A percentile compares a stretch with the other conserved stretches of the same genome.
These are phyloP conservation scores for Coenonympha glycerion DNA, from an alignment of 2,888 invertebrate species.

Conservation along the genomic window DNA sequence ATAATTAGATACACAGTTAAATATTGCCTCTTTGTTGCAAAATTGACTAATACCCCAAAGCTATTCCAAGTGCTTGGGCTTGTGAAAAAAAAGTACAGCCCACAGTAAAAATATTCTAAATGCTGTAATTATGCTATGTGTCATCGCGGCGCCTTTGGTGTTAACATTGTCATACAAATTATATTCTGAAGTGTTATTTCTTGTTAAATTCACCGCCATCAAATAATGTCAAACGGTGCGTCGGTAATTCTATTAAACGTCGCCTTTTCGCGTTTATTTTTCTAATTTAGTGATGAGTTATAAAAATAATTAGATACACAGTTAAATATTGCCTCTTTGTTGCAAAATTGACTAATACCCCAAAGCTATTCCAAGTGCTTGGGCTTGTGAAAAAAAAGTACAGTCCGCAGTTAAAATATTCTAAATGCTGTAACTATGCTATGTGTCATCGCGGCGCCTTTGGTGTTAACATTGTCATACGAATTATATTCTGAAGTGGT, in stretches of 20 bases:
- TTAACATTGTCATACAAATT: background rate
- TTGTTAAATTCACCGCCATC: background rate
- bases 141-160: background rate
- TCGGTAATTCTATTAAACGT: background rate
- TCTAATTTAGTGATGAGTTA: background rate
- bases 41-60: too few relatives aligned
- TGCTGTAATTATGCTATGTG: background rate
- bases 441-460: background rate
- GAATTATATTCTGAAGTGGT: background rate
- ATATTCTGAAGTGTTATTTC: background rate
- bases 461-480: background rate
- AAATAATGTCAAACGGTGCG: background rate
- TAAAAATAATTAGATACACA: too few relatives aligned
- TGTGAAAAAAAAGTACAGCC: background rate
- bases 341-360: background rate
- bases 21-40: background rate
- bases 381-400: too few relatives aligned
- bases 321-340: background rate
- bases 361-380: too few relatives aligned
- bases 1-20: too few relatives aligned
- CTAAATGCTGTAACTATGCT: background rate
- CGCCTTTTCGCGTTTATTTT: background rate
- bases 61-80: too few relatives aligned
- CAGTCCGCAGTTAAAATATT: background rate
- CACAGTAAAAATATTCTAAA: background rate